phyloP scores from a whole-genome alignment of 1,140 invertebrate species.

The Halictus rubicundus region DNA sequence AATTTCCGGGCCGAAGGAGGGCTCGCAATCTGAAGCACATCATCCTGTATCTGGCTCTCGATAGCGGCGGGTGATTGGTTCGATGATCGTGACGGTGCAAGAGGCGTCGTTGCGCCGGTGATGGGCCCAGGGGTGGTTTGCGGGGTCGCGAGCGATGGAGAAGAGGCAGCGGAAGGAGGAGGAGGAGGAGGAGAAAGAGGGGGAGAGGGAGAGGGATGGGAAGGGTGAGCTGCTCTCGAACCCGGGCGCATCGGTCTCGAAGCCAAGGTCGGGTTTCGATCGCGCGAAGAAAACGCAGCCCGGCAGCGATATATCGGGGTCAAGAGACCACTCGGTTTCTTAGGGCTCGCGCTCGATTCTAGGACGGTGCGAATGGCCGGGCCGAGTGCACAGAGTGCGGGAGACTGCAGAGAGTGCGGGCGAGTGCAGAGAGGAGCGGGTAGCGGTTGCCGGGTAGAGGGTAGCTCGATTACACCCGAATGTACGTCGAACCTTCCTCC shows the following conservation, averaged over 20 bases:
- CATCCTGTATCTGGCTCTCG: neutral
- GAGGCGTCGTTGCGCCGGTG: no score
- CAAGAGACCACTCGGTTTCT: constrained; percentile 56
- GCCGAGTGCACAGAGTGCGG: no score
- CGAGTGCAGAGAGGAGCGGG: no score
- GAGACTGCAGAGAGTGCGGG: neutral
- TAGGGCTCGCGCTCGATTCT: constrained; percentile 30
- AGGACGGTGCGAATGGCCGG: constrained; percentile 17
- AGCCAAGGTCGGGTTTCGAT: constrained; percentile 65
- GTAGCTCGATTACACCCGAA: constrained; percentile 41
- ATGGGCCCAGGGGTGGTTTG: no score
- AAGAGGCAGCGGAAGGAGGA: no score
- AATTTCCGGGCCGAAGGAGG: no score
- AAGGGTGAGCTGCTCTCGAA: neutral
- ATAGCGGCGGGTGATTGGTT: neutral
- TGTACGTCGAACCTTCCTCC: constrained; percentile 57
- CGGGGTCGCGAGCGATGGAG: no score
- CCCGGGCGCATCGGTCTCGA: constrained; percentile 45
- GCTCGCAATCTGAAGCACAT: neutral
- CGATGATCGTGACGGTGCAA: no score
- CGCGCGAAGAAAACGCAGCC: constrained; percentile 40
- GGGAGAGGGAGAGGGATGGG: no score
- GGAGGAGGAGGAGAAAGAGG: no score
- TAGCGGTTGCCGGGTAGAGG: neutral
- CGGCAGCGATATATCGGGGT: constrained; percentile 55